Evolutionary conservation across 1,140 invertebrate species (phyloP).

Genomic region (Drosophila elegans): DNA sequence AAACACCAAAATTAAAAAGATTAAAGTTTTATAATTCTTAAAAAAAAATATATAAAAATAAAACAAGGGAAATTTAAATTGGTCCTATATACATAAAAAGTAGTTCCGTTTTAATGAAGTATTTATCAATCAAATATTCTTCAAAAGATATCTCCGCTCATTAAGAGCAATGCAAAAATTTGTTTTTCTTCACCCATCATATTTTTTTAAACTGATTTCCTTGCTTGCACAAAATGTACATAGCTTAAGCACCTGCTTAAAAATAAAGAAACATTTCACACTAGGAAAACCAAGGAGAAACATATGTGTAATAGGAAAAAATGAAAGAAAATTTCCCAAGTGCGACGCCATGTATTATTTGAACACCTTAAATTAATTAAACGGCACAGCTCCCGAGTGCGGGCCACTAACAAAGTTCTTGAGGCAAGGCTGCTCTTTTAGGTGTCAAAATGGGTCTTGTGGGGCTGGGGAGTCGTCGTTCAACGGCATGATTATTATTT

Average conservation of each 20-base stretch:
- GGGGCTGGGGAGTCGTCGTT: slow-evolving; percentile 35
- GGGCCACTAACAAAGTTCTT: slow-evolving; percentile 40
- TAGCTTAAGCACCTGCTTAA: slow-evolving; percentile 7
- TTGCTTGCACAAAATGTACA: slow-evolving; percentile 27
- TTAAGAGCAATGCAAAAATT: too few relatives aligned
- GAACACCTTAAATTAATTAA: slow-evolving; percentile 83
- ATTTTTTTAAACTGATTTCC: background rate
- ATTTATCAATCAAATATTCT: too few relatives aligned
- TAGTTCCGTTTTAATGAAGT: too few relatives aligned
- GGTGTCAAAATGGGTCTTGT: slow-evolving; percentile 6
- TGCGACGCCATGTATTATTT: slow-evolving; percentile 66
- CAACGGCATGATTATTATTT: slow-evolving; percentile 60
- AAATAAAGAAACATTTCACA: slow-evolving; percentile 1
- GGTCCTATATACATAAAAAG: too few relatives aligned
- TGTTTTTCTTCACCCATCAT: slow-evolving; percentile 4
- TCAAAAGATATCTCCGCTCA: too few relatives aligned
- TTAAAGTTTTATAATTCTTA: too few relatives aligned
- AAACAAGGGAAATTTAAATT: too few relatives aligned
- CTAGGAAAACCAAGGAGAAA: background rate
- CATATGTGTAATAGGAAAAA: slow-evolving; percentile 5
- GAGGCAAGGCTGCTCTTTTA: slow-evolving; percentile 7
- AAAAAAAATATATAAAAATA: too few relatives aligned
- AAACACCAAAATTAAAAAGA: too few relatives aligned
- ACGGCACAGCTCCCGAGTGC: slow-evolving; percentile 65
- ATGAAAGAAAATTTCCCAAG: slow-evolving; percentile 52